Percentiles rank a stretch among this genome's conserved stretches.
phyloP scores from a whole-genome alignment of 2,888 invertebrate species.

The Perdita meconis region DNA sequence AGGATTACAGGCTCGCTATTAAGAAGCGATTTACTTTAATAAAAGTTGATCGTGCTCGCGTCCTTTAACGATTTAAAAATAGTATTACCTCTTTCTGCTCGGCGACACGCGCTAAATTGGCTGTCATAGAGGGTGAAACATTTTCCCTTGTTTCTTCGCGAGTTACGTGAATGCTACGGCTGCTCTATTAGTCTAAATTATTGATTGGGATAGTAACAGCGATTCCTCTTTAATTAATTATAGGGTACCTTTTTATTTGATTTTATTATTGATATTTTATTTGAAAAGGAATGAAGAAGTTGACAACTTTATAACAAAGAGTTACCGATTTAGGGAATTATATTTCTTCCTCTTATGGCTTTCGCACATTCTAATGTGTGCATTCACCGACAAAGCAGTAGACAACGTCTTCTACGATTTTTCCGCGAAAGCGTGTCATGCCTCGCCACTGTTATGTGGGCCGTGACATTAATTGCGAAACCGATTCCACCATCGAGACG shows the following conservation, averaged over 20 bases:
- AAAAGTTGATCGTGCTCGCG: neutral
- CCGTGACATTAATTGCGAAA: conserved; percentile 42
- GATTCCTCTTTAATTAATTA: conserved; percentile 20
- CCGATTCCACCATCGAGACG: conserved; percentile 15
- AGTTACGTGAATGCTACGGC: conserved; percentile 2
- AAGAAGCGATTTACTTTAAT: neutral
- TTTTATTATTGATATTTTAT: neutral
- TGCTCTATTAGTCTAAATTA: conserved; percentile 34
- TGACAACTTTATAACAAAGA: neutral
- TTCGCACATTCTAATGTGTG: too few relatives aligned
- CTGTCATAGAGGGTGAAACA: conserved; percentile 27
- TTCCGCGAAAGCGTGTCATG: conserved; percentile 1
- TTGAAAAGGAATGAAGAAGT: neutral
- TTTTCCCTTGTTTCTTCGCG: conserved; percentile 14
- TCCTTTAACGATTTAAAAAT: conserved; percentile 27
- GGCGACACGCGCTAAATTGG: conserved; percentile 39
- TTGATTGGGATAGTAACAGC: conserved; percentile 25
- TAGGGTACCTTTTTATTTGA: too few relatives aligned
- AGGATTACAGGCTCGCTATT: neutral
- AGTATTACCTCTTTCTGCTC: conserved; percentile 23
- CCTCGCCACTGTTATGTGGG: conserved; percentile 37
- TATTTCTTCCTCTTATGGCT: neutral
- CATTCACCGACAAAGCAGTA: neutral
- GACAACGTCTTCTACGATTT: too few relatives aligned
- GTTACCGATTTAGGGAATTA: neutral